Conservation (phyloP, 2,113 vertebrate species). For the Alligator mississippiensis region DNA sequence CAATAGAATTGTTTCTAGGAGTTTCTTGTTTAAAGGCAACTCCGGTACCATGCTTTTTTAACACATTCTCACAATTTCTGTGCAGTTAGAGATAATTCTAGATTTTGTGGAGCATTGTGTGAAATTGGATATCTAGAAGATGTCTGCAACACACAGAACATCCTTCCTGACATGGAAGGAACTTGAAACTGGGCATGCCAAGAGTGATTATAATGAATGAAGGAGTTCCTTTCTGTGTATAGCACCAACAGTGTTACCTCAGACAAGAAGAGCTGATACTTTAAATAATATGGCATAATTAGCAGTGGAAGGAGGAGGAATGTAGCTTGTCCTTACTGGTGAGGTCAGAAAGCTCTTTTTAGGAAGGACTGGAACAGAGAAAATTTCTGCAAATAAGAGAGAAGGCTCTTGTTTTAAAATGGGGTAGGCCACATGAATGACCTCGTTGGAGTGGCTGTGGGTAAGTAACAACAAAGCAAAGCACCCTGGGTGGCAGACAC, state of each 20-base stretch:
- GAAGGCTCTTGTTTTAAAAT: background rate
- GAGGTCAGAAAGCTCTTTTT: background rate
- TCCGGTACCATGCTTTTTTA: background rate
- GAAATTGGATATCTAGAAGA: background rate
- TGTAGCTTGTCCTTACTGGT: background rate
- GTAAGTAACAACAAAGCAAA: background rate
- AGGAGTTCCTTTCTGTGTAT: background rate
- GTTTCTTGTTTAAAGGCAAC: background rate
- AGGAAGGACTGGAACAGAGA: background rate
- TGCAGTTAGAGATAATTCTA: background rate
- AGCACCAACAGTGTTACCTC: background rate
- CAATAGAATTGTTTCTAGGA: background rate
- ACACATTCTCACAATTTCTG: background rate
- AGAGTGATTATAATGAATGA: background rate
- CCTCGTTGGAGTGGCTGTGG: background rate
- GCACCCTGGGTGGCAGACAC: background rate
- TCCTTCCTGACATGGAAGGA: background rate
- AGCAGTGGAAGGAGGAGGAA: background rate
- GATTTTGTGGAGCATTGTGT: background rate
- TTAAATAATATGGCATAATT: background rate
- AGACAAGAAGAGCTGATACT: too few species aligned
- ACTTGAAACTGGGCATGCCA: background rate
- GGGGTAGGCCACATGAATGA: fast-evolving
- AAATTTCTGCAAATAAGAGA: background rate
- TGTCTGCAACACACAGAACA: background rate